These are phyloP conservation scores for Anhinga rufa DNA, from an alignment of 2,113 vertebrate species.

Conservation along the genomic window DNA sequence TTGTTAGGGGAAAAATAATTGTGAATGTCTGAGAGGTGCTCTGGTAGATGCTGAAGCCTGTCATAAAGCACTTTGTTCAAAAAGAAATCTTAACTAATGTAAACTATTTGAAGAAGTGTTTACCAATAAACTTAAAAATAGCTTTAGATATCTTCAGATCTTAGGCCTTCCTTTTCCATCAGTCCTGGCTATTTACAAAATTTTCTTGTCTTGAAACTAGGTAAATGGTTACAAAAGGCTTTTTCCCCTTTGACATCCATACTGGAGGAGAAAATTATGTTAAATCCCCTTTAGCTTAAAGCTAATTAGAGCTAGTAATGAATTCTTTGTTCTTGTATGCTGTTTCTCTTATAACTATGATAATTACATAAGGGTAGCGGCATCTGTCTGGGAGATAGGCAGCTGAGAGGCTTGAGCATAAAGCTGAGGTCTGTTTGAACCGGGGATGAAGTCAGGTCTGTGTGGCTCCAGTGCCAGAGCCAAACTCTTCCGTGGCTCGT, in stretches of 20 bases:
- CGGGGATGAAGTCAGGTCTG: neutral
- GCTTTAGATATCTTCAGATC: neutral
- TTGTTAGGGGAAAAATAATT: neutral
- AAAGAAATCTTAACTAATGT: neutral
- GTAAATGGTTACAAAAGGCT: neutral
- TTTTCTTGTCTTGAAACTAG: neutral
- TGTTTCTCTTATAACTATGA: neutral
- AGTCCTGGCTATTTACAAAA: neutral
- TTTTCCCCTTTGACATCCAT: neutral
- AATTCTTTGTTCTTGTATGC: neutral
- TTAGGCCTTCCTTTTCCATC: neutral
- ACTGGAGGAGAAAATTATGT: neutral
- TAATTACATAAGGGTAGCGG: neutral
- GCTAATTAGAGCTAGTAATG: slow-evolving; percentile 17
- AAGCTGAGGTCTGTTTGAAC: neutral
- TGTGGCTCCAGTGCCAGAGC: neutral
- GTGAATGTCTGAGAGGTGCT: neutral
- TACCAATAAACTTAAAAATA: neutral
- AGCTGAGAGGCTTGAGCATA: neutral
- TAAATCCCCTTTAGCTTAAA: slow-evolving; percentile 9
- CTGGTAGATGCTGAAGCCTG: neutral
- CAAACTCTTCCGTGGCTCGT: neutral
- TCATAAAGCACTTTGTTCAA: neutral
- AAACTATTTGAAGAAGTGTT: neutral
- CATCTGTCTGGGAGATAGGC: neutral